Percentiles rank a stretch among this genome's conserved stretches.
Conservation (phyloP, 2,888 invertebrate genomes). For the Calephelis perditalis region DNA sequence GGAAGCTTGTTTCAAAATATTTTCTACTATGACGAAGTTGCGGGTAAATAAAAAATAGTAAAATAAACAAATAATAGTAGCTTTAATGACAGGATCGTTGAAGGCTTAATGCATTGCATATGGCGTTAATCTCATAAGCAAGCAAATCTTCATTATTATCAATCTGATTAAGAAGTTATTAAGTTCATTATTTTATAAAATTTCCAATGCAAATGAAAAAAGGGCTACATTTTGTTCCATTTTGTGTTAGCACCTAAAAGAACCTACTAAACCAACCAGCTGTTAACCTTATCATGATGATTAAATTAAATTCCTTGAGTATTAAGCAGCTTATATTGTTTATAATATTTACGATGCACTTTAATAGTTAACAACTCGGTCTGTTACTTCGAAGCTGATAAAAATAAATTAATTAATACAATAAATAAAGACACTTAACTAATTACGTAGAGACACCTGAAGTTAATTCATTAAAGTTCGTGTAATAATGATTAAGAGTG, state of each 20-base stretch:
- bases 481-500: slow-evolving; percentile 11
- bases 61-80: no score
- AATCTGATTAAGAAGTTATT: no score
- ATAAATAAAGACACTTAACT: neutral
- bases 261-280: neutral
- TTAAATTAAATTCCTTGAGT: neutral
- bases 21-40: no score
- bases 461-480: slow-evolving; percentile 1
- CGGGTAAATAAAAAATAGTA: no score
- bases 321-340: slow-evolving; percentile 5
- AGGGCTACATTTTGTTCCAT: neutral
- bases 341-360: neutral
- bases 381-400: neutral
- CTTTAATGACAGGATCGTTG: no score
- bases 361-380: neutral
- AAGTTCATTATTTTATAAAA: no score
- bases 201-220: no score
- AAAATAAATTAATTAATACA: neutral
- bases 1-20: no score
- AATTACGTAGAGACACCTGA: slow-evolving; percentile 2
- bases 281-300: neutral
- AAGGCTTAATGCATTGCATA: no score
- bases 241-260: neutral
- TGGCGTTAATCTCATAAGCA: no score
- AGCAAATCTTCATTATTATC: no score